Base-by-base conservation (phyloP, 2,888 invertebrate species). In the Andrena flavipes region DNA sequence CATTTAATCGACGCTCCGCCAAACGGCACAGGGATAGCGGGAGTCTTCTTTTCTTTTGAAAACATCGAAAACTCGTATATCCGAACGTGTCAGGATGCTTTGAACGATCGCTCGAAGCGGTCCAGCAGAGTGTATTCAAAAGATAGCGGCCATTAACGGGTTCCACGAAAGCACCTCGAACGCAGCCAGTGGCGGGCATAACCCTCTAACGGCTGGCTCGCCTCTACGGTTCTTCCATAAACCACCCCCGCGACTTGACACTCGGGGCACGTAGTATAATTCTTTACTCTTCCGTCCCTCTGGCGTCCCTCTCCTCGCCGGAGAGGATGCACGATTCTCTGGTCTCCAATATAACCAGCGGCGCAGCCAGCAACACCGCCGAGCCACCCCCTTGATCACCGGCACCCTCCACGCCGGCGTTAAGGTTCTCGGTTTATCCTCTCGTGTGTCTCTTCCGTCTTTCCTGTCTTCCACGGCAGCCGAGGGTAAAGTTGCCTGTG, bases 211-310 rank as follows among this genome's bases (percentile, higher is more conserved):
- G 77, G 59, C 70, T 33, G 64, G 80, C 71, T 74, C 76, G 77
- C 65, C 59, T 81, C 81, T 76, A 80, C 82, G 82, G 81, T 84
- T 88, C 84, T 83, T 87, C 86, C 85, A 84, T 90, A 88, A 89
- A 90, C 88, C 88, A 88, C 74, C 84, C 80, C 78, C 77, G 84
- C 84, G 87, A 88, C 88, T 91, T 91, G 91, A 87, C 86, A 91
- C 84, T 84, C 91, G 69, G 77, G 78, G 85, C 91, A 91, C 91
- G 91, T 91, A 91, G 87, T 84, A 87, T 90, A 90, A 91, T 91
- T 91, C 89, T 91, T 91, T 90, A 90, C 86, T 83, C 76, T 83
- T 85, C 84, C 76, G 29, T 51, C 54, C 70, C 70, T 63, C 71
- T 30, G 26, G n/a, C 56, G 2, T 29, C 70, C 77, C 79, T 68